Percentiles rank a stretch among this genome's conserved stretches.
Conservation (phyloP, 2,888 invertebrate species). For the Malthinus seriepunctatus region DNA sequence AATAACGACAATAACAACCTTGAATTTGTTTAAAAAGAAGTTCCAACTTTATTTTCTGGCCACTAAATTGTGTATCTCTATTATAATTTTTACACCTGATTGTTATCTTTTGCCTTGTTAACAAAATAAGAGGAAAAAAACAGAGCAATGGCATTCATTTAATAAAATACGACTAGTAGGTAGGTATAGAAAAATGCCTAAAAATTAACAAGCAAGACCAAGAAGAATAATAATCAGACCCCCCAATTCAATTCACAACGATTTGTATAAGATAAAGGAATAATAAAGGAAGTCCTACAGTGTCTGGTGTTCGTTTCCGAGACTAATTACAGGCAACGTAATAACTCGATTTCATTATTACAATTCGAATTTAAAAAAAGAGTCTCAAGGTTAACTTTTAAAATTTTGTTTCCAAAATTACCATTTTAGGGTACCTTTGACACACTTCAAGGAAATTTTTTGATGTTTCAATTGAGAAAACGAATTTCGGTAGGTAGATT, state of each 20-base stretch:
- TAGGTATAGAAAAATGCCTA: constrained; percentile 2
- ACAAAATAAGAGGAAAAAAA: not conserved
- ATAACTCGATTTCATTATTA: constrained; percentile 23
- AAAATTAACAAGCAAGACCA: constrained; percentile 5
- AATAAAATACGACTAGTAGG: not conserved
- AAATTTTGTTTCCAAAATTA: constrained; percentile 2
- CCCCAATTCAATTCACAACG: constrained; percentile 17
- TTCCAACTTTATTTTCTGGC: not conserved
- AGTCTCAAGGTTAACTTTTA: constrained; percentile 28
- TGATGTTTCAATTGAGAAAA: too few species aligned
- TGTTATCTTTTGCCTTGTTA: not conserved
- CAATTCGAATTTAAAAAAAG: constrained; percentile 24
- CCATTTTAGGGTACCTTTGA: not conserved
- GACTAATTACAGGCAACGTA: constrained; percentile 37
- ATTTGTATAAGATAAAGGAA: constrained; percentile 29
- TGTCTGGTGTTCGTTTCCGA: constrained; percentile 39
- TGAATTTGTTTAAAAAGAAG: too few species aligned
- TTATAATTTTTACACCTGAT: not conserved
- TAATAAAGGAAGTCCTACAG: constrained; percentile 43
- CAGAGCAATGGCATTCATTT: not conserved
- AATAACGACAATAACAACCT: too few species aligned
- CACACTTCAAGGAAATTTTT: too few species aligned
- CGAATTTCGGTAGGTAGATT: too few species aligned
- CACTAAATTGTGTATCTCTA: not conserved
- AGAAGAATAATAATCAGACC: not conserved